Conservation (phyloP, 2,113 vertebrate species). For the Gymnarchus niloticus region DNA sequence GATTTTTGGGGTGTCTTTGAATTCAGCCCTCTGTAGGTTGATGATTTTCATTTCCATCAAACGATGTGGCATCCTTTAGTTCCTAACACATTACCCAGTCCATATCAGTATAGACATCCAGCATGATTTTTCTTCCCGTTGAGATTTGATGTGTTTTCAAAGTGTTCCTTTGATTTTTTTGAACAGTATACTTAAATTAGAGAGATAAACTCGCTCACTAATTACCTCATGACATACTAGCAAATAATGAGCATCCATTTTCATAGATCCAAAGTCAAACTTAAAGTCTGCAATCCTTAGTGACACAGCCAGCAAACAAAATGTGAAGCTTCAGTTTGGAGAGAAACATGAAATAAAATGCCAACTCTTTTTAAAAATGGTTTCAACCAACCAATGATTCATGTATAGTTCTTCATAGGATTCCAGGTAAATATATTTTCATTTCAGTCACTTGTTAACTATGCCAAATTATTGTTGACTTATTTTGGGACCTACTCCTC, state of each 20-base stretch:
- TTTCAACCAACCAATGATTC: constrained; percentile 1
- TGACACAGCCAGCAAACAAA: not conserved
- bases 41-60: too few species aligned
- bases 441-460: not conserved
- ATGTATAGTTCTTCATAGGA: not conserved
- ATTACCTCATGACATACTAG: too few species aligned
- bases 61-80: too few species aligned
- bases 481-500: not conserved
- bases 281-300: not conserved
- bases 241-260: not conserved
- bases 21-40: too few species aligned
- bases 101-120: too few species aligned
- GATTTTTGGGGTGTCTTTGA: too few species aligned
- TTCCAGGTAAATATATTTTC: not conserved
- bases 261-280: not conserved
- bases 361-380: not conserved
- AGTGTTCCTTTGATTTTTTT: too few species aligned
- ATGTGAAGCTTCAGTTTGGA: not conserved
- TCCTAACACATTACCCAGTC: too few species aligned
- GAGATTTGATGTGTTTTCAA: too few species aligned
- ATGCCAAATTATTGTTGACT: not conserved
- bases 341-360: not conserved
- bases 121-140: too few species aligned
- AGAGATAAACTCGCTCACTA: not conserved
- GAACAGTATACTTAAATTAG: too few species aligned